phyloP scores from a whole-genome alignment of 2,113 vertebrate species.

The Alosa alosa region DNA sequence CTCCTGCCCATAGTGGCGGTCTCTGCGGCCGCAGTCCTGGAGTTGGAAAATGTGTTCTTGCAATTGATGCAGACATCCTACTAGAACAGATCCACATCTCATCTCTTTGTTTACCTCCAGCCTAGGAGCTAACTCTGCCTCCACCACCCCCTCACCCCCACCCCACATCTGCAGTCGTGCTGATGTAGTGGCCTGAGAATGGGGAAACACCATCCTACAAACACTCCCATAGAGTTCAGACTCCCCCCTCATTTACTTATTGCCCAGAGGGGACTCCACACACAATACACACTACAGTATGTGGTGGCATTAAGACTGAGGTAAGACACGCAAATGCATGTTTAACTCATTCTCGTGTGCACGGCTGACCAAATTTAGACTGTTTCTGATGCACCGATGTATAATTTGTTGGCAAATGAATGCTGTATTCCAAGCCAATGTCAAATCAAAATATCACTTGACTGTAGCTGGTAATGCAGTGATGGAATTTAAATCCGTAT shows the following conservation, averaged over 20 bases:
- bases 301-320: neutral
- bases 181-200: constrained; percentile 66
- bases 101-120: neutral
- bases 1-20: too few relatives aligned
- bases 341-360: neutral
- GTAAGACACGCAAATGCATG: neutral
- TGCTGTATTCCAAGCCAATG: neutral
- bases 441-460: neutral
- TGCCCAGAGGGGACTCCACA: neutral
- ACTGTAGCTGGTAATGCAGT: neutral
- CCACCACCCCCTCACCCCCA: constrained; percentile 27
- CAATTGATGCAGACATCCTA: neutral
- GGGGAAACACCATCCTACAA: constrained; percentile 70
- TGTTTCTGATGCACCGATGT: neutral
- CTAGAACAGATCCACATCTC: neutral
- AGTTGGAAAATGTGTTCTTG: neutral
- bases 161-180: constrained; percentile 37
- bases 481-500: neutral
- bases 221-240: constrained; percentile 44
- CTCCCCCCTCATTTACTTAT: constrained; percentile 17
- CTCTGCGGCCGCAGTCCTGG: neutral
- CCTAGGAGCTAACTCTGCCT: neutral
- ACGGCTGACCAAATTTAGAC: neutral
- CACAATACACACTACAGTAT: neutral
- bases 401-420: neutral